Percentiles rank a stretch among this genome's conserved stretches.
Evolutionary conservation across 2,797 vertebrate genomes (phyloP).

Genomic region (Acipenser transmontanus): DNA sequence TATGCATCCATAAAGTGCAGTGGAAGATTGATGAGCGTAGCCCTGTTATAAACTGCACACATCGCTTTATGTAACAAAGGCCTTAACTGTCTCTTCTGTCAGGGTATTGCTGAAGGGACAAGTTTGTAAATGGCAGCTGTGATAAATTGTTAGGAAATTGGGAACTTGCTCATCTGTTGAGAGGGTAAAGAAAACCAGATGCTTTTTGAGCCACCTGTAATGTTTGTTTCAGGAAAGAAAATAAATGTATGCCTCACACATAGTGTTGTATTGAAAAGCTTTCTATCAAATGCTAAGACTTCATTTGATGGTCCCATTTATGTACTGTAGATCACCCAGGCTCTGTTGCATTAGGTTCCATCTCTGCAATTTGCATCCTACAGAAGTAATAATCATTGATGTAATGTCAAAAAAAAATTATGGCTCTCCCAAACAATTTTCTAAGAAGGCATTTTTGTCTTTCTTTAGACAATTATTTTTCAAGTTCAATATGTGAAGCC

Average conservation of each 20-base stretch:
- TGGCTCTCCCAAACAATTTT: too few relatives aligned
- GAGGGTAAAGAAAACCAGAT: constrained; percentile 24
- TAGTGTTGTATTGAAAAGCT: background rate
- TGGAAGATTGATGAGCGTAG: background rate
- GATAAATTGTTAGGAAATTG: constrained; percentile 43
- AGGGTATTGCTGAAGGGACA: constrained; percentile 30
- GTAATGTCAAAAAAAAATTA: too few relatives aligned
- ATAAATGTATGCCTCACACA: background rate
- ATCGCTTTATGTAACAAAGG: constrained; percentile 7
- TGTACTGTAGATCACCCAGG: too few relatives aligned
- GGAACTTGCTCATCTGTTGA: constrained; percentile 42
- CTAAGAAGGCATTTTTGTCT: too few relatives aligned
- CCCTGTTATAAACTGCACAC: constrained; percentile 9
- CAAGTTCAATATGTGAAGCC: too few relatives aligned
- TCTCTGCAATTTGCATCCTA: too few relatives aligned
- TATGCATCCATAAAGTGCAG: too few relatives aligned
- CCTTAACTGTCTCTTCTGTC: constrained; percentile 34
- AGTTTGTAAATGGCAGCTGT: constrained; percentile 34
- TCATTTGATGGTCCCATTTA: too few relatives aligned
- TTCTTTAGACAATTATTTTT: too few relatives aligned
- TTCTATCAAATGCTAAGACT: background rate
- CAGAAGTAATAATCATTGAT: too few relatives aligned
- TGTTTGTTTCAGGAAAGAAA: constrained; percentile 1
- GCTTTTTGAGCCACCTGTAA: constrained; percentile 5
- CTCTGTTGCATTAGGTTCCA: too few relatives aligned